Percentiles rank a stretch among this genome's conserved stretches.
Evolutionary conservation across 2,797 vertebrate species (phyloP).

Genomic region (Xiphophorus birchmanni): DNA sequence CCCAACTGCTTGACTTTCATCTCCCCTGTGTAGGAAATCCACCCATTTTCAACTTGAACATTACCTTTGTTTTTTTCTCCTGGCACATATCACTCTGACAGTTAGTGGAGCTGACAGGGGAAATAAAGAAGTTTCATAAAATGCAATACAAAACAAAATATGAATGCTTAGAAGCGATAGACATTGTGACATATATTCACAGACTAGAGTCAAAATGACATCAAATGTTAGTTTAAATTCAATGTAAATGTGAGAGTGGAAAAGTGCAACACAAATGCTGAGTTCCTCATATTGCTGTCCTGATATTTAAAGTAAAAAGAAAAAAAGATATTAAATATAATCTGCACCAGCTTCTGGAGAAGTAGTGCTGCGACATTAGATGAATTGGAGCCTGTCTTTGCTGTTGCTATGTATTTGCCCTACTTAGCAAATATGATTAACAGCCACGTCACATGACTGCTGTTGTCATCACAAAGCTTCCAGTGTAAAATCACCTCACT

Average conservation of each 20-base stretch:
- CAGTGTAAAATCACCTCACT: conserved; percentile 7
- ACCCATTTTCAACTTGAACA: conserved; percentile 1
- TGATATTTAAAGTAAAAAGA: background rate
- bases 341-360: background rate
- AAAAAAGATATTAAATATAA: background rate
- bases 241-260: background rate
- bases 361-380: conserved; percentile 5
- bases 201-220: background rate
- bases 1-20: conserved; percentile 25
- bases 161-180: background rate
- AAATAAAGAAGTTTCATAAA: background rate
- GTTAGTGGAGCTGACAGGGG: background rate
- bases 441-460: conserved; percentile 18
- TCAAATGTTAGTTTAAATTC: background rate
- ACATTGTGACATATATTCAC: background rate
- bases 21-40: conserved; percentile 20
- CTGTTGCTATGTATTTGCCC: conserved; percentile 34
- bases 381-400: conserved; percentile 20
- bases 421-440: conserved; percentile 38
- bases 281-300: background rate
- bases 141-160: background rate
- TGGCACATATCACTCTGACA: background rate
- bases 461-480: conserved; percentile 3
- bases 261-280: background rate
- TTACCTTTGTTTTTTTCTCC: background rate